Percentiles rank a stretch among this genome's conserved stretches.
phyloP scores from a whole-genome alignment of 2,113 vertebrate genomes.

The Elgaria multicarinata region DNA sequence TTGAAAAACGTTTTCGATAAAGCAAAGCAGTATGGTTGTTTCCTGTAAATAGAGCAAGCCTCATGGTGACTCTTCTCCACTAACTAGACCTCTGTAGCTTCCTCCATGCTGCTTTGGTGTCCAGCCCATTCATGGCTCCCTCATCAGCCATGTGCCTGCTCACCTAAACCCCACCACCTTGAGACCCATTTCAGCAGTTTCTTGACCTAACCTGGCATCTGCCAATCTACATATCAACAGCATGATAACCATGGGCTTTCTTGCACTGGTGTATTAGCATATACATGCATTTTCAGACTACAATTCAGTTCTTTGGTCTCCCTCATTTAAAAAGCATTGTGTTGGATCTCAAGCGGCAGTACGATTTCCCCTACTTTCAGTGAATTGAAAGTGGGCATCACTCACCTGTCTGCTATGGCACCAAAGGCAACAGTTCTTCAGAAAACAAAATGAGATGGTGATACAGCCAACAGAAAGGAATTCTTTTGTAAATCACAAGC shows the following conservation, averaged over 20 bases:
- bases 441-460: background rate
- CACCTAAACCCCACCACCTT: too few species aligned
- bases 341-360: background rate
- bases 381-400: background rate
- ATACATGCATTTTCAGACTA: background rate
- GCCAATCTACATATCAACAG: too few species aligned
- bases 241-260: background rate
- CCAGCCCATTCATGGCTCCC: background rate
- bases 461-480: background rate
- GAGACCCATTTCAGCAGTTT: background rate
- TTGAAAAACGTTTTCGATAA: too few species aligned
- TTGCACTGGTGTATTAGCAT: background rate
- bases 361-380: too few species aligned
- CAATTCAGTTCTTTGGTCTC: background rate
- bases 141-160: background rate
- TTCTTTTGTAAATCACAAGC: background rate
- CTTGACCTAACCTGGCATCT: background rate
- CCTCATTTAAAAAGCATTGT: background rate
- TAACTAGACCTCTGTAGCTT: background rate
- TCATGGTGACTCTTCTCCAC: background rate
- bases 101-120: too few species aligned
- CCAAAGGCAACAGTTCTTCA: background rate
- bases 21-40: background rate
- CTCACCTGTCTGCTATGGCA: constrained; percentile 15
- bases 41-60: background rate